Evolutionary conservation across 30 jellyfish, hydroid and myxozoan genomes (phyloP).

Genomic region (Aurelia coerulea): DNA sequence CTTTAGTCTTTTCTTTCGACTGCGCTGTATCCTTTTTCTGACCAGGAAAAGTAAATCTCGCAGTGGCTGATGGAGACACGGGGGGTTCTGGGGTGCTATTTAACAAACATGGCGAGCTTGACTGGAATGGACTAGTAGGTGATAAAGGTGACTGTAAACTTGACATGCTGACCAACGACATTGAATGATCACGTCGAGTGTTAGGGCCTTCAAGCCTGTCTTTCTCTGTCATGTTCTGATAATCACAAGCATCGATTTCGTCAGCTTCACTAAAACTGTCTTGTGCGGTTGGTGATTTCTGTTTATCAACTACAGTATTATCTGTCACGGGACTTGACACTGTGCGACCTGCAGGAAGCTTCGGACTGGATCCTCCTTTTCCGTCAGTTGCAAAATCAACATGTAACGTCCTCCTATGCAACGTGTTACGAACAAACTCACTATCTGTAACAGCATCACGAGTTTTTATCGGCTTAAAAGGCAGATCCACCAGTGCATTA

Average conservation of each 20-base stretch:
- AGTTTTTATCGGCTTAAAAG: slow-evolving; percentile 40
- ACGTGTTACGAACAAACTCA: slow-evolving; percentile 76
- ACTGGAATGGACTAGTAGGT: slow-evolving; percentile 14
- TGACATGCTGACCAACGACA: slow-evolving; percentile 10
- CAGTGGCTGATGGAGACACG: slow-evolving; percentile 21
- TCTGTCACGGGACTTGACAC: slow-evolving; percentile 13
- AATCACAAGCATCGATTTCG: slow-evolving; percentile 31
- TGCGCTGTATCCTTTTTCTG: slow-evolving; percentile 15
- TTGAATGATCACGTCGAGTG: slow-evolving; percentile 11
- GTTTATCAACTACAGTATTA: not conserved
- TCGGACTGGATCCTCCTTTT: not conserved
- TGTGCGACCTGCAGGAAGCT: not conserved
- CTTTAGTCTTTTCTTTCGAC: slow-evolving; percentile 50
- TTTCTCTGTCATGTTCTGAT: not conserved
- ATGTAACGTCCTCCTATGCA: slow-evolving; percentile 84
- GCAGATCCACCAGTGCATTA: slow-evolving; percentile 58
- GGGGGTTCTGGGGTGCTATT: not conserved
- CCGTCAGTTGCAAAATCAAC: slow-evolving; percentile 58
- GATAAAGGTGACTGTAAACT: slow-evolving; percentile 19
- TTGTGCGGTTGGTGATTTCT: too few relatives aligned
- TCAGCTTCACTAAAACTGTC: slow-evolving; percentile 4
- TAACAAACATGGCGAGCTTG: slow-evolving; percentile 24
- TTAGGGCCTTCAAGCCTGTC: not conserved
- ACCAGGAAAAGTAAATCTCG: not conserved
- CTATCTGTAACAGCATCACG: slow-evolving; percentile 58